Conservation (phyloP, 2,888 invertebrate species). For the Galeruca laticollis region DNA sequence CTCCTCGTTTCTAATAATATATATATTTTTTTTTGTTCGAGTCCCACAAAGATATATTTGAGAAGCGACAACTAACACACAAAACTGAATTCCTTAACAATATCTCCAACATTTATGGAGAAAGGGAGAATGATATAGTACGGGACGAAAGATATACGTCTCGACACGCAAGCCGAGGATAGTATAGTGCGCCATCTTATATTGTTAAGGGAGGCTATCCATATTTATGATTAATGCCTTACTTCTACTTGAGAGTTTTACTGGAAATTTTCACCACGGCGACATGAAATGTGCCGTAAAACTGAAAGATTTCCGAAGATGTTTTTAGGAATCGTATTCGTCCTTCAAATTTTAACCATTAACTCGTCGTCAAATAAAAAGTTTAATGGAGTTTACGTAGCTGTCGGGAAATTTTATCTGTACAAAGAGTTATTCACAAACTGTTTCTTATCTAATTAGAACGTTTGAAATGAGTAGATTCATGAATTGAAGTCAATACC, state of each 20-base stretch:
- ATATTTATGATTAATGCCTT: conserved; percentile 60
- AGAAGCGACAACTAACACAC: neutral
- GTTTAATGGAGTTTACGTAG: no score
- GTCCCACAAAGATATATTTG: neutral
- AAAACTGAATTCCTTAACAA: conserved; percentile 5
- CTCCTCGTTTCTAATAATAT: no score
- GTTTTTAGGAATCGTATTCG: neutral
- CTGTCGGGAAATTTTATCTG: neutral
- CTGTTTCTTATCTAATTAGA: neutral
- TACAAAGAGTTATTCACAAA: neutral
- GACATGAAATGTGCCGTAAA: conserved; percentile 54
- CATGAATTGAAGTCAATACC: no score
- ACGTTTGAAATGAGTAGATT: no score
- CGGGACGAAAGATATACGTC: conserved; percentile 31
- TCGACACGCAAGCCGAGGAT: conserved; percentile 29
- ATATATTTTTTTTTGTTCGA: neutral
- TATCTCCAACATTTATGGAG: conserved; percentile 17
- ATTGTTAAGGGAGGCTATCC: conserved; percentile 57
- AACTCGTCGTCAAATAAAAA: no score
- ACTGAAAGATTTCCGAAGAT: conserved; percentile 37
- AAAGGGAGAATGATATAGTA: conserved; percentile 16
- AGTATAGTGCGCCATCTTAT: conserved; percentile 44
- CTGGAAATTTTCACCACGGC: conserved; percentile 54
- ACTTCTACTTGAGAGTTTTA: conserved; percentile 53
- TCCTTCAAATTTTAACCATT: neutral